Conservation (phyloP, 1,140 invertebrate genomes). For the Trachelipus rathkii region DNA sequence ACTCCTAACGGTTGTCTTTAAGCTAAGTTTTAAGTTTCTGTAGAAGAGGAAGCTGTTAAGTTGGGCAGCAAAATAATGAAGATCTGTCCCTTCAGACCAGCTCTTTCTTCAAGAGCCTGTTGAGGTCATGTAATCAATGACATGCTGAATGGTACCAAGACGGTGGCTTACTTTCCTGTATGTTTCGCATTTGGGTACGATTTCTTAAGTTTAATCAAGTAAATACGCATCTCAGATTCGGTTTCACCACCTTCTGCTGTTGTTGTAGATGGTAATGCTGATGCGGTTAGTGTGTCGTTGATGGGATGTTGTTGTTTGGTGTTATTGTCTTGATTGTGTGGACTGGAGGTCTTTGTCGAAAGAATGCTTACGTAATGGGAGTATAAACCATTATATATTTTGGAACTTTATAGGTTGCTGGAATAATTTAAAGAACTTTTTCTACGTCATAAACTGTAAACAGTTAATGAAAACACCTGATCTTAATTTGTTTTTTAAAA, state of each 20-base stretch:
- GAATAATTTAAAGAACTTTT: no score
- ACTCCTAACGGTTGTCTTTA: background rate
- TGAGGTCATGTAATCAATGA: conserved; percentile 96
- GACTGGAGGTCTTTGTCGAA: background rate
- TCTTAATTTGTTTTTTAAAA: background rate
- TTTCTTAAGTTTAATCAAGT: conserved; percentile 57
- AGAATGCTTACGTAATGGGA: background rate
- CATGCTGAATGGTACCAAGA: conserved; percentile 89
- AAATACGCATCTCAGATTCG: conserved; percentile 37
- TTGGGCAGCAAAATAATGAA: background rate
- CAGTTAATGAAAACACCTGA: no score
- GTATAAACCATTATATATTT: background rate
- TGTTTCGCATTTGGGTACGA: conserved; percentile 58
- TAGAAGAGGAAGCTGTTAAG: background rate
- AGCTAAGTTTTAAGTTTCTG: background rate
- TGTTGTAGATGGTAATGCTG: background rate
- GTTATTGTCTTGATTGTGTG: background rate
- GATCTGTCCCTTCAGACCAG: conserved; percentile 40
- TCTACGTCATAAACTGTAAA: no score
- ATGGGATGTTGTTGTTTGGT: conserved; percentile 19
- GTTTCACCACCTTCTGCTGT: conserved; percentile 26
- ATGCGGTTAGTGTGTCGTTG: background rate
- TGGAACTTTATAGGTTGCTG: no score
- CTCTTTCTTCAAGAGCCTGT: conserved; percentile 68
- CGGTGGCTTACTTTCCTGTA: conserved; percentile 65